Conservation (phyloP, 1,140 invertebrate species). For the Pogonomyrmex californicus region DNA sequence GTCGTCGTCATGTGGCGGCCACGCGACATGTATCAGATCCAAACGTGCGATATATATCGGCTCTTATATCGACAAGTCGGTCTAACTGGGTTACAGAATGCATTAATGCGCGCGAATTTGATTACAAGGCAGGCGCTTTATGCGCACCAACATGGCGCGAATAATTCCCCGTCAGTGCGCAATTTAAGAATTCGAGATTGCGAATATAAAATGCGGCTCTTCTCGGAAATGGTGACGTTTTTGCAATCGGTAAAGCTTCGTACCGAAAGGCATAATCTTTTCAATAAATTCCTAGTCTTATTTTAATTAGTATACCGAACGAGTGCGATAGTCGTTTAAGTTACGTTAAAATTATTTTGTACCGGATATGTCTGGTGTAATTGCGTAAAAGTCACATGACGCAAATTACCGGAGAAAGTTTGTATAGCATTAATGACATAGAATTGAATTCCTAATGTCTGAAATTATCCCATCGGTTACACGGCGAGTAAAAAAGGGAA, state of each 20-base stretch:
- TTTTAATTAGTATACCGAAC: neutral
- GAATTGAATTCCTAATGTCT: slow-evolving; percentile 16
- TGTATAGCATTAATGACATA: slow-evolving; percentile 57
- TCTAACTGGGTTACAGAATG: slow-evolving; percentile 75
- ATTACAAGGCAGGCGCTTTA: slow-evolving; percentile 69
- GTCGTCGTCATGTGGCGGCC: slow-evolving; percentile 73
- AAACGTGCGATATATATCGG: slow-evolving; percentile 45
- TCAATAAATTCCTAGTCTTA: neutral
- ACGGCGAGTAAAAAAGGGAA: slow-evolving; percentile 16
- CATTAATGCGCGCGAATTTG: slow-evolving; percentile 72
- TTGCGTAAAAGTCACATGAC: neutral
- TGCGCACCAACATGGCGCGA: slow-evolving; percentile 18
- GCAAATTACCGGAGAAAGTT: slow-evolving; percentile 52
- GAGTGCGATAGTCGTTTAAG: neutral
- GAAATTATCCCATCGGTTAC: slow-evolving; percentile 26
- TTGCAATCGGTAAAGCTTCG: neutral
- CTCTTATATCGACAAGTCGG: slow-evolving; percentile 30
- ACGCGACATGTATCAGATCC: slow-evolving; percentile 70
- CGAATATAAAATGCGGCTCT: neutral
- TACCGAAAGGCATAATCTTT: neutral
- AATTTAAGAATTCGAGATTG: slow-evolving; percentile 63
- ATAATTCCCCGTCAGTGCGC: slow-evolving; percentile 57
- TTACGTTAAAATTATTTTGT: slow-evolving; percentile 13
- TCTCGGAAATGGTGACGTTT: neutral
- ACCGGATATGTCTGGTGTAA: neutral